Base-by-base conservation (phyloP, 2,113 vertebrate species). In the Verasper variegatus region DNA sequence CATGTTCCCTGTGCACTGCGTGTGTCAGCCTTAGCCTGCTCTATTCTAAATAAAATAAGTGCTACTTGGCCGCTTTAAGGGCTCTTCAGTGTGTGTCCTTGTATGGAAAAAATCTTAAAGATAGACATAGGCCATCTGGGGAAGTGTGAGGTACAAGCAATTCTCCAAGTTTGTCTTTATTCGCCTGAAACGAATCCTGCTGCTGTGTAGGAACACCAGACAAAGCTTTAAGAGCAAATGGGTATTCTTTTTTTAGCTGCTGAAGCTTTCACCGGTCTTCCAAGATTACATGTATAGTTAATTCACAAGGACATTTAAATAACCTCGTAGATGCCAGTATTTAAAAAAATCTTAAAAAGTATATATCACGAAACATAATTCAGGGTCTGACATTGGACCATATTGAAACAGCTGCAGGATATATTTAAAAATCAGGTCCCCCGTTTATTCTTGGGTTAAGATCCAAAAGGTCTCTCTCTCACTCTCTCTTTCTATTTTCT, bases 401-500 rank as follows among this genome's bases (percentile, higher is more conserved):
- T 74, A 74, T 62, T 86, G 68, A 79, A 81, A 80, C 47, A 70
- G 62, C 69, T 57, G 35, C 13, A 72, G 59, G 77, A 71, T 47
- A 76, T 68, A 45, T 74, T 87, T 70, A 54, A 76, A 85, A 80
- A 84, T 64, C 67, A 74, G 60, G 15, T 52, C 42, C 51, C 27
- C 12, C 68, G 66, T 81, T 88, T 69, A 81, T 67, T 76, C 55
- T 62, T 23, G 12, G 70, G 11, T 20, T 80, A 61, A 26, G 45
- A 80, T 75, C 66, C 63, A 77, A 85, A 85, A 85, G 83, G 83
- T 85, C 79, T 40, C 60, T 47, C 60, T 40, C 63, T 84, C 49
- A 62, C 21, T 57, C 66, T 51, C 60, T 47, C 63, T 47, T 60
- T 83, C 49, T 66, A n/a, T 61, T 67, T 76, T 68, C n/a, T 82